Evolutionary conservation across 2,113 vertebrate genomes (phyloP).

Genomic region (Hippocampus guttulatus): DNA sequence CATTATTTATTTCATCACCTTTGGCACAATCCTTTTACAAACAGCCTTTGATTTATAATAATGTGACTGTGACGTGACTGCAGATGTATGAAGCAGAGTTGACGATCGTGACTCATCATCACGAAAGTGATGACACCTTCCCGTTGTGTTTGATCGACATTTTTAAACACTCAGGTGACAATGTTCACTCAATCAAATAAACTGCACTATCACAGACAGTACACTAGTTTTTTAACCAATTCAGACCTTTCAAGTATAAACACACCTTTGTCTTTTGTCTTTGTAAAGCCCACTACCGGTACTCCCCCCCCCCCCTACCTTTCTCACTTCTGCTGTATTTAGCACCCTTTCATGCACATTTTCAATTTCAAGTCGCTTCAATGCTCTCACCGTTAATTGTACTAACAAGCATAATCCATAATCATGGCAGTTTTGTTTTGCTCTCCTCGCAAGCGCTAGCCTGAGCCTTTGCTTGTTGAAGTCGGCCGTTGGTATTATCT

Average conservation of each 20-base stretch:
- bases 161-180: background rate
- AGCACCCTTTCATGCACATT: background rate
- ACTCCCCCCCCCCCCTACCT: background rate
- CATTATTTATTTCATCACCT: too few species aligned
- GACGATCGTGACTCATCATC: too few species aligned
- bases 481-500: conserved; percentile 35
- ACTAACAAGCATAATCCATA: background rate
- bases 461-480: conserved; percentile 11
- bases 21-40: too few species aligned
- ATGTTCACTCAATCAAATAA: background rate
- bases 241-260: background rate
- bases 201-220: background rate
- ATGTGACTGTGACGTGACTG: too few species aligned
- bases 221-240: background rate
- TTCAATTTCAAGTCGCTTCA: background rate
- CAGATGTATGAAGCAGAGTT: too few species aligned
- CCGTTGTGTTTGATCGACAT: too few species aligned
- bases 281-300: background rate
- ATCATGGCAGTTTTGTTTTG: background rate
- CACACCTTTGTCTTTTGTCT: background rate
- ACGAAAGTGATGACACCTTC: too few species aligned
- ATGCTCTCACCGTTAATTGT: background rate
- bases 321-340: background rate
- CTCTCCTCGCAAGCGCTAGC: conserved; percentile 5
- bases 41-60: too few species aligned